Evolutionary conservation across 2,888 invertebrate species (phyloP).

Genomic region (Rotaria sp.): DNA sequence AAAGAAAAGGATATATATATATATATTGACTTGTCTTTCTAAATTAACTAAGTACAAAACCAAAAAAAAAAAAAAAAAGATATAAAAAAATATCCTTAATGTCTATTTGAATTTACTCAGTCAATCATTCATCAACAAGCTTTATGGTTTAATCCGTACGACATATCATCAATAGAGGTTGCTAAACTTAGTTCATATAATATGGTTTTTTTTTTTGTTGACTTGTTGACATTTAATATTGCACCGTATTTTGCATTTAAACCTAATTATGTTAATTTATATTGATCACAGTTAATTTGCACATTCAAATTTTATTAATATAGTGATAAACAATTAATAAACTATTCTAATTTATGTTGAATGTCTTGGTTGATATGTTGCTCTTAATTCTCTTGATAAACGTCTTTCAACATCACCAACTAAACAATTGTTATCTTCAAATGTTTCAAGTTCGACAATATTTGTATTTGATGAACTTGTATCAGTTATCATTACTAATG

Average conservation of each 20-base stretch:
- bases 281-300: background rate
- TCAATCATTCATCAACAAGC: background rate
- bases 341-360: background rate
- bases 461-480: slow-evolving; percentile 10
- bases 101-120: background rate
- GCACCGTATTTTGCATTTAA: background rate
- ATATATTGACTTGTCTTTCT: background rate
- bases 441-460: slow-evolving; percentile 24
- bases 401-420: background rate
- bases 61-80: background rate
- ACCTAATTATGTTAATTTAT: background rate
- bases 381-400: background rate
- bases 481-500: slow-evolving; percentile 25
- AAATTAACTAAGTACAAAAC: background rate
- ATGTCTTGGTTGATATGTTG: slow-evolving; percentile 17
- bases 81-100: background rate
- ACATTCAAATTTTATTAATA: background rate
- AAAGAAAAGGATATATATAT: background rate
- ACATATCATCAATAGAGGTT: background rate
- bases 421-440: background rate
- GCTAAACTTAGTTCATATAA: background rate
- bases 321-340: background rate
- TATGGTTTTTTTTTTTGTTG: background rate
- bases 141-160: background rate
- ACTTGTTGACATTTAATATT: background rate